Conservation (phyloP, 2,797 vertebrate species). For the Enteromius viviparus region DNA sequence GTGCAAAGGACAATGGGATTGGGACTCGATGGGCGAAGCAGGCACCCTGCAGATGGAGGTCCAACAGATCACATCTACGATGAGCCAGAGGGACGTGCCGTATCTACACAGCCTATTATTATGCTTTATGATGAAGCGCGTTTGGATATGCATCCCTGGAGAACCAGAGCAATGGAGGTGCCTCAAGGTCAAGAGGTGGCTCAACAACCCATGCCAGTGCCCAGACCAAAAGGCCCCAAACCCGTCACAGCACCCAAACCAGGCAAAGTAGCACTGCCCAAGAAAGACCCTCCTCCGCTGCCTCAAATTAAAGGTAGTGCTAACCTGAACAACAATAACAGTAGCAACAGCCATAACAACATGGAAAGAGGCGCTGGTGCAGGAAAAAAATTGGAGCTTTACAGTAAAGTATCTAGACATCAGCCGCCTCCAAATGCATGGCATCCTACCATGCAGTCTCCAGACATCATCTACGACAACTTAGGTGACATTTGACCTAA, state of each 20-base stretch:
- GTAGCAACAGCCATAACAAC: slow-evolving; percentile 64
- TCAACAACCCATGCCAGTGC: slow-evolving; percentile 45
- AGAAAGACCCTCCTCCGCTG: slow-evolving; percentile 71
- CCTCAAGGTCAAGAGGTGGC: slow-evolving; percentile 69
- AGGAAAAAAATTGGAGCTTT: slow-evolving; percentile 77
- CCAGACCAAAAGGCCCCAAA: slow-evolving; percentile 76
- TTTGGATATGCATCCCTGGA: slow-evolving; percentile 72
- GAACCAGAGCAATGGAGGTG: slow-evolving; percentile 73
- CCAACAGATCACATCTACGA: slow-evolving; percentile 89
- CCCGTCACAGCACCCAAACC: slow-evolving; percentile 87
- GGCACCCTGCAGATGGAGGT: slow-evolving; percentile 63
- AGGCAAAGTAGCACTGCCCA: slow-evolving; percentile 55
- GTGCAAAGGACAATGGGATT: slow-evolving; percentile 63
- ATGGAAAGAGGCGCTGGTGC: slow-evolving; percentile 41
- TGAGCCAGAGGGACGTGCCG: slow-evolving; percentile 85
- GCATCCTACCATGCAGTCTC: slow-evolving; percentile 64
- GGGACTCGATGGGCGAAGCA: slow-evolving; percentile 63
- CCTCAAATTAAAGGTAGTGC: slow-evolving; percentile 62
- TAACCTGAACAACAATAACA: slow-evolving; percentile 81
- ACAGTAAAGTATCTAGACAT: slow-evolving; percentile 83
- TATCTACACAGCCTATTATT: slow-evolving; percentile 17
- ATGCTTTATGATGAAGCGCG: slow-evolving; percentile 84
- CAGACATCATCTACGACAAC: slow-evolving; percentile 82
- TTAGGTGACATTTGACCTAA: slow-evolving; percentile 71
- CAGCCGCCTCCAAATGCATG: slow-evolving; percentile 63